A percentile compares a stretch with the other conserved stretches of the same genome.
phyloP scores from a whole-genome alignment of 2,797 vertebrate genomes.

The Tinamus major region DNA sequence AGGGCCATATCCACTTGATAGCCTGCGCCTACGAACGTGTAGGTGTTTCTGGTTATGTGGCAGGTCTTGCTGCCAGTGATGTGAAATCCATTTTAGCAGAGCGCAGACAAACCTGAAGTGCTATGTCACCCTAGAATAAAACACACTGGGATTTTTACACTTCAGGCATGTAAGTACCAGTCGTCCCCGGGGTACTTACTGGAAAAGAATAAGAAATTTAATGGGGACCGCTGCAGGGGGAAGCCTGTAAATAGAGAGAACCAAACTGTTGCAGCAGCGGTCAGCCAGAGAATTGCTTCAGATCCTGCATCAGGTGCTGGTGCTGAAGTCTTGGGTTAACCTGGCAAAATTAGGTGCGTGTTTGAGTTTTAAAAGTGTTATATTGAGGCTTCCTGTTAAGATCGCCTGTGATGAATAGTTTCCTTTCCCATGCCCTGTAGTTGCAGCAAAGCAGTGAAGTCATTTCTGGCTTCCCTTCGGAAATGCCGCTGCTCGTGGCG shows the following conservation, averaged over 20 bases:
- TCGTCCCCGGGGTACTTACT: accelerated
- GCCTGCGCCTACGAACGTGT: not conserved
- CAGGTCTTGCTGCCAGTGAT: not conserved
- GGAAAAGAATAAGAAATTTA: not conserved
- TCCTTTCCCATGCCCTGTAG: not conserved
- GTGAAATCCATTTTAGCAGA: not conserved
- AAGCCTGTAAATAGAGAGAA: not conserved
- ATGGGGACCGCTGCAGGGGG: accelerated
- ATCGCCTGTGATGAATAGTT: not conserved
- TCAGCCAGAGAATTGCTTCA: not conserved
- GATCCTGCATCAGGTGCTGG: not conserved
- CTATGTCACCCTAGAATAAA: not conserved
- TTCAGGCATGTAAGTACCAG: not conserved
- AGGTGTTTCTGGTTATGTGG: not conserved
- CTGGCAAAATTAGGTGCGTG: accelerated
- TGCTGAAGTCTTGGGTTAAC: not conserved
- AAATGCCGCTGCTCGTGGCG: accelerated
- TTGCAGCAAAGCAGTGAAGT: not conserved
- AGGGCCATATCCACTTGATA: accelerated
- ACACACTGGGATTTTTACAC: not conserved
- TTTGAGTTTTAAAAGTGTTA: not conserved
- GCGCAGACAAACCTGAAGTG: not conserved
- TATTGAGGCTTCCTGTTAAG: not conserved
- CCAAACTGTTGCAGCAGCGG: not conserved
- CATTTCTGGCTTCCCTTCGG: not conserved